Percentiles rank a stretch among this genome's conserved stretches.
Evolutionary conservation across 2,113 vertebrate genomes (phyloP).

Genomic region (Notiomystis cincta): DNA sequence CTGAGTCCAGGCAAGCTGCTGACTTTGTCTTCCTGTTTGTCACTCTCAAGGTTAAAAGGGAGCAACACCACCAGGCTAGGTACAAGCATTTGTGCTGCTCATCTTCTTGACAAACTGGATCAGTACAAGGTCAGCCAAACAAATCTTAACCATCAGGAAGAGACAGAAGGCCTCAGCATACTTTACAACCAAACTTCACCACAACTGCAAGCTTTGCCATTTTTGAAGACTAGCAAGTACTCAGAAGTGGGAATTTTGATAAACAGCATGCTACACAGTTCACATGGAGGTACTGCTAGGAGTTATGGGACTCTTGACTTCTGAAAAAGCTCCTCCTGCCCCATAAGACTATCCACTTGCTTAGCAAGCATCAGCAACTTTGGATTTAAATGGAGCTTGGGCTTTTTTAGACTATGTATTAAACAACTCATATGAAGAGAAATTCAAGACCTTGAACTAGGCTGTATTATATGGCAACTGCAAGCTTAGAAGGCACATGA

Average conservation of each 20-base stretch:
- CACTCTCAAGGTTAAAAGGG: background rate
- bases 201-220: background rate
- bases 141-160: background rate
- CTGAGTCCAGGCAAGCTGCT: background rate
- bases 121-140: background rate
- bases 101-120: background rate
- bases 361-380: background rate
- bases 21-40: background rate
- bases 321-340: background rate
- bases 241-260: background rate
- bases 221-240: background rate
- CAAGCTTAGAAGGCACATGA: background rate
- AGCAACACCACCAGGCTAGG: background rate
- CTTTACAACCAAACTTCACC: background rate
- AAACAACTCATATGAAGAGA: background rate
- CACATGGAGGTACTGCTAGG: background rate
- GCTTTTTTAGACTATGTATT: fast-evolving
- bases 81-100: background rate
- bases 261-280: fast-evolving
- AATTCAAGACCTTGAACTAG: background rate
- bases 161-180: background rate
- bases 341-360: background rate
- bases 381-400: background rate
- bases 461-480: background rate
- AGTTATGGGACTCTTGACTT: background rate